Evolutionary conservation across 2,797 vertebrate species (phyloP).

Genomic region (Meda fulgida): DNA sequence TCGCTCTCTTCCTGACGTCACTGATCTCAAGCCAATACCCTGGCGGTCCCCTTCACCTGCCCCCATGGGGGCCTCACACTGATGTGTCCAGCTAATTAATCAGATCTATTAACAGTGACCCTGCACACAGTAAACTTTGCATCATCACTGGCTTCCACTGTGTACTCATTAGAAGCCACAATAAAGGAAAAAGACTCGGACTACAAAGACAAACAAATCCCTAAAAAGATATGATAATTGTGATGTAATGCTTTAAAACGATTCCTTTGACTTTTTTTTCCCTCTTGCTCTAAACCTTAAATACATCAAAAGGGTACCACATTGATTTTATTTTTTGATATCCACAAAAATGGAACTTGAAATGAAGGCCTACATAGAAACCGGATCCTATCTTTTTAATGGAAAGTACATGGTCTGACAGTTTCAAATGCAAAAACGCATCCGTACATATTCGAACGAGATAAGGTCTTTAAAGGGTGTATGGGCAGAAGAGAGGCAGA

Average conservation of each 20-base stretch:
- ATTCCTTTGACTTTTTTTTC: conserved; percentile 75
- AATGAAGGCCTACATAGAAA: conserved; percentile 89
- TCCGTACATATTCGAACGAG: conserved; percentile 81
- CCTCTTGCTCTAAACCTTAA: conserved; percentile 78
- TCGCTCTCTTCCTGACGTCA: conserved; percentile 1
- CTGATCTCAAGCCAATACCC: not conserved
- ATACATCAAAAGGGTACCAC: conserved; percentile 89
- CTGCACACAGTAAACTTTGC: conserved; percentile 12
- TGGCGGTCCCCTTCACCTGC: not conserved
- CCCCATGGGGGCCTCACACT: conserved; percentile 56
- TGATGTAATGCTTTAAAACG: conserved; percentile 82
- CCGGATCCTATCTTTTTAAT: conserved; percentile 95
- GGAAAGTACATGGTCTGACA: conserved; percentile 91
- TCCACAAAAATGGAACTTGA: conserved; percentile 90
- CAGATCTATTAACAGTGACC: conserved; percentile 65
- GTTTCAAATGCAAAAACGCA: conserved; percentile 86
- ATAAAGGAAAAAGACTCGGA: not conserved
- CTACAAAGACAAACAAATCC: conserved; percentile 39
- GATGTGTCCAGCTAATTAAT: conserved; percentile 73
- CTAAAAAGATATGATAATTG: conserved; percentile 63
- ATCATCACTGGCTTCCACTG: conserved; percentile 37
- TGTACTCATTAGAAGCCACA: conserved; percentile 51
- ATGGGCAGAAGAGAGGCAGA: conserved; percentile 67
- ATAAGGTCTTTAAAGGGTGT: conserved; percentile 78
- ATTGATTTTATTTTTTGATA: conserved; percentile 86